Conservation (phyloP, 2,797 vertebrate species). For the Pogoniulus pusillus region DNA sequence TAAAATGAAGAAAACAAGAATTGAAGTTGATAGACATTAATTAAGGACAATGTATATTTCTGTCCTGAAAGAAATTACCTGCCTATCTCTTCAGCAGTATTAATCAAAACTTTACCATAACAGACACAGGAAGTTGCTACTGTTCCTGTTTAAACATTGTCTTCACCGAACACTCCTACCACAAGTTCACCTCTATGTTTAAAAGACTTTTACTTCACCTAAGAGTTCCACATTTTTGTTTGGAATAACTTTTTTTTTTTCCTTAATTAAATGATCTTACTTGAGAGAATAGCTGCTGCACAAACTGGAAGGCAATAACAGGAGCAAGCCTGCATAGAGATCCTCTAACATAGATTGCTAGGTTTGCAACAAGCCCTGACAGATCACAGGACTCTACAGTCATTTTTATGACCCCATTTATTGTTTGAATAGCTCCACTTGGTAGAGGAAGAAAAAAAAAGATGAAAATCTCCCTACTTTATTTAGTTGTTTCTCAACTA, state of each 20-base stretch:
- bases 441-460: neutral
- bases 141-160: neutral
- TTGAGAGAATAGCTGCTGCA: neutral
- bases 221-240: neutral
- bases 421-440: neutral
- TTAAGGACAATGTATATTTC: neutral
- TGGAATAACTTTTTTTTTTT: neutral
- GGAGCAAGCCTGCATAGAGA: neutral
- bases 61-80: neutral
- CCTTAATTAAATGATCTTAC: neutral
- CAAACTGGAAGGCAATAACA: neutral
- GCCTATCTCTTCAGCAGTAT: neutral
- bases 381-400: neutral
- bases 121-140: neutral
- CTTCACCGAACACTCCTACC: neutral
- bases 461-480: accelerated
- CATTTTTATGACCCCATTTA: neutral
- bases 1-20: neutral
- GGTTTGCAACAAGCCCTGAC: neutral
- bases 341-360: neutral
- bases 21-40: no score
- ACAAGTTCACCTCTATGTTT: neutral
- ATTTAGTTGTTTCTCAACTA: neutral
- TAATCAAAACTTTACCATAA: neutral
- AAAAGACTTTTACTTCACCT: neutral